phyloP scores from a whole-genome alignment of 2,797 vertebrate genomes.

The Gallinago nigripennis region DNA sequence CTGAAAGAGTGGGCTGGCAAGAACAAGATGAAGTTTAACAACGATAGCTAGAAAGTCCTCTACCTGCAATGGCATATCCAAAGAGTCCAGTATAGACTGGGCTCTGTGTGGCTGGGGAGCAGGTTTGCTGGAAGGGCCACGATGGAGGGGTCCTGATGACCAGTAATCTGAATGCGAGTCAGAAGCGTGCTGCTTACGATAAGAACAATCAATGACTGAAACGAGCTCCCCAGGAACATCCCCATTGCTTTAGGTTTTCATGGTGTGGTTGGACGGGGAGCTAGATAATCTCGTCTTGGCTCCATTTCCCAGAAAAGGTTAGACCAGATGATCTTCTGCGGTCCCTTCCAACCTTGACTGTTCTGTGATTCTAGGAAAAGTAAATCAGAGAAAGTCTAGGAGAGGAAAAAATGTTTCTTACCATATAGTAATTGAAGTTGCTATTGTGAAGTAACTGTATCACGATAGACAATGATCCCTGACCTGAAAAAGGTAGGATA shows the following conservation, averaged over 20 bases:
- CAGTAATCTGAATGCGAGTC: not conserved
- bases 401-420: not conserved
- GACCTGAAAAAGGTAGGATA: not conserved
- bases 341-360: not conserved
- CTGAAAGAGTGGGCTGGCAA: not conserved
- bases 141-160: not conserved
- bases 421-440: not conserved
- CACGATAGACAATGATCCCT: not conserved
- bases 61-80: too few relatives aligned
- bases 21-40: not conserved
- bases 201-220: not conserved
- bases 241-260: not conserved
- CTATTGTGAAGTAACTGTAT: not conserved
- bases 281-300: not conserved
- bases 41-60: not conserved
- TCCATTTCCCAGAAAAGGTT: not conserved
- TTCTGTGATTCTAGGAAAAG: not conserved
- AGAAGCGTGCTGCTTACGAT: not conserved
- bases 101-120: not conserved
- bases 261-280: rapidly evolving
- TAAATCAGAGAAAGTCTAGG: not conserved
- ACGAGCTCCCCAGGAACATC: not conserved
- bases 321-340: not conserved
- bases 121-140: not conserved
- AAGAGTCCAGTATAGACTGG: not conserved